Evolutionary conservation across 64 coral and sea anemone species (phyloP), one percentile per base, ranked within the genome.

Genomic region (Acropora yongei): DNA sequence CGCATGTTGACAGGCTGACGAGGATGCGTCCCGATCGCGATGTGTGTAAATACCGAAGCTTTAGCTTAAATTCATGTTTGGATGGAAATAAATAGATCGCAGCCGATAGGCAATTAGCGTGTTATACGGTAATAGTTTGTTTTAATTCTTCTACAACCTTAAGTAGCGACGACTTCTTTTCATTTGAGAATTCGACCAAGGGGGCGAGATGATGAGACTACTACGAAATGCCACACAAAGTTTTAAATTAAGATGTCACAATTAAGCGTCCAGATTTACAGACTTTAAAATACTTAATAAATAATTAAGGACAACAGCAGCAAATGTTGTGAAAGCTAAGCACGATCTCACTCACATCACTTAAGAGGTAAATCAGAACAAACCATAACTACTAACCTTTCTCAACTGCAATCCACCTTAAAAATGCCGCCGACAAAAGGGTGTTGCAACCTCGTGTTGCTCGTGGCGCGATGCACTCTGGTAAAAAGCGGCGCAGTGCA

Each of bases 341-440:
- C 12, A 13, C 67, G 67, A 69, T 3, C 67, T 69, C 17, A 4
- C 17, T 69, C 67, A 13, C 67, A 7, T 69, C 67, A 16, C 17
- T 13, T 14, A 13, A 13, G 8, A 13, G 19, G 67, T 69, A 69
- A 69, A 69, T 69, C 67, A 69, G 19, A 16, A 16, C 67, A 69
- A 69, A 69, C 9, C 67, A 69, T 69, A 13, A 69, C 67, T 16
- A 69, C 67, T 69, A 69, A 69, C 67, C 67, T 69, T 69, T 69
- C 67, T 69, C 67, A 30, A 69, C 67, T 69, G 67, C 3, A 69
- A 69, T 63, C 14, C 58, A 63, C 14, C 14, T 14, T 6, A 63
- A 63, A 63, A 63, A 63, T 63, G 58, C 6, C 58, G 58, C 6
- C 58, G 58, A 14, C 14, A 63, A 6, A 63, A 63, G 6, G 58